Base-by-base conservation (phyloP, 2,113 vertebrate genomes). In the Orcinus orca region DNA sequence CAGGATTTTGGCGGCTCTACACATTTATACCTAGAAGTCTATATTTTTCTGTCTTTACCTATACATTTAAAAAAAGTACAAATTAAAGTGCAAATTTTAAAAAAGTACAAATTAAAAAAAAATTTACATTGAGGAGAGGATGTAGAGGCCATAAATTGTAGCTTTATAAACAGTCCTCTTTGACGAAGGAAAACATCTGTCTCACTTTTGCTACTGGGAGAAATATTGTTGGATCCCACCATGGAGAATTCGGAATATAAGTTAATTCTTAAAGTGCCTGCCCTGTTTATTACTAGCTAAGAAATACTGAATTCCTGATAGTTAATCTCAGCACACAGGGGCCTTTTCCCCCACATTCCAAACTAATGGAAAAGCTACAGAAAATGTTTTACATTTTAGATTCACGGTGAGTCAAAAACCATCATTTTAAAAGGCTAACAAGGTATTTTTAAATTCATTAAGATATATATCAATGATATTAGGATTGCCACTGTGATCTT, bases 171-270 rank as follows among this genome's bases (percentile, higher is more conserved):
- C 74, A 82, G 70, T 29, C 74, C 79, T 93, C 76, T 93, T 79
- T 97, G 88, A 89, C 1, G 36, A 92, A 55, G 14, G 55, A 82
- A 84, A 96, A 85, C 74, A 95, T 77, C 65, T 92, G 70, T 96
- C 63, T 95, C 60, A 60, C 53, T 82, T 81, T 81, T 5, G 31
- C 58, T 95, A 50, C 38, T 62, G 44, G 44, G 36, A 94, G 79
- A 96, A 95, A 74, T 13, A 84, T 5, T 15, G 14, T 14, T 63
- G 29, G 55, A 92, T 67, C 44, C 31, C 58, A 89, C 76, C 74
- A 79, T 33, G 74, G 60, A 73, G 14, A 97, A 93, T 84, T 93
- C 23, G 25, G 47, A 97, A 85, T 90, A 73, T 92, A n/a, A 93
- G n/a, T 85, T 93, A 92, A 90, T 93, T 87, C 89, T 97, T 94